phyloP scores from a whole-genome alignment of 2,797 vertebrate species.

The Jordanella pulchra region DNA sequence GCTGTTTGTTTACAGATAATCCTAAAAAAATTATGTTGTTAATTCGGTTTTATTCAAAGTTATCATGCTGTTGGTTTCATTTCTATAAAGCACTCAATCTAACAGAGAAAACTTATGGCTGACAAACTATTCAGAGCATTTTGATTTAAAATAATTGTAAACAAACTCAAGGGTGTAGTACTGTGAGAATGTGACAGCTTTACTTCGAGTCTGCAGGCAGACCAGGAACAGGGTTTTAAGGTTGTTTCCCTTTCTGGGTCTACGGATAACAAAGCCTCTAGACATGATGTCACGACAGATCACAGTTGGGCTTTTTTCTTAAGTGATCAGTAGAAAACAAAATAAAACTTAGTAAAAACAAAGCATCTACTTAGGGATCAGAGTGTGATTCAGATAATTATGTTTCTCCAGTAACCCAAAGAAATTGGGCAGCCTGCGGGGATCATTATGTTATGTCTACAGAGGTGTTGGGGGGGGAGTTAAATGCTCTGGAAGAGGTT shows the following conservation, averaged over 20 bases:
- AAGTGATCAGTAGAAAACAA: not conserved
- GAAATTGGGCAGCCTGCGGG: conserved; percentile 41
- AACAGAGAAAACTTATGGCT: too few relatives aligned
- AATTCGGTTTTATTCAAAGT: too few relatives aligned
- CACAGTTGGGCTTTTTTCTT: not conserved
- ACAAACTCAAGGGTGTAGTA: not conserved
- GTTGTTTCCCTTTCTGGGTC: not conserved
- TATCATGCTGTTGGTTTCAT: too few relatives aligned
- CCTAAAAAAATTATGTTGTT: not conserved
- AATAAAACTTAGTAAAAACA: conserved; percentile 1
- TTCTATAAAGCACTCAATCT: too few relatives aligned
- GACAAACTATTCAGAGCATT: too few relatives aligned
- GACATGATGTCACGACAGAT: not conserved
- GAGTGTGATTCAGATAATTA: conserved; percentile 10
- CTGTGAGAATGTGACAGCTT: not conserved
- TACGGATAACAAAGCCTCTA: not conserved
- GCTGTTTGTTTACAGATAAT: not conserved
- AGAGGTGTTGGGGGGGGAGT: conserved; percentile 36
- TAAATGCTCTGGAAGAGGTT: conserved; percentile 46
- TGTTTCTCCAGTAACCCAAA: conserved; percentile 14
- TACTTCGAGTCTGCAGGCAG: not conserved
- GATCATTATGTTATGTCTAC: conserved; percentile 42
- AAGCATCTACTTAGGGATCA: conserved; percentile 6
- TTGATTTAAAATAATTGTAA: not conserved
- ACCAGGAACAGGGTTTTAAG: not conserved